A percentile compares a stretch with the other conserved stretches of the same genome.
phyloP scores from a whole-genome alignment of 2,888 invertebrate genomes.

The Pocota personata region DNA sequence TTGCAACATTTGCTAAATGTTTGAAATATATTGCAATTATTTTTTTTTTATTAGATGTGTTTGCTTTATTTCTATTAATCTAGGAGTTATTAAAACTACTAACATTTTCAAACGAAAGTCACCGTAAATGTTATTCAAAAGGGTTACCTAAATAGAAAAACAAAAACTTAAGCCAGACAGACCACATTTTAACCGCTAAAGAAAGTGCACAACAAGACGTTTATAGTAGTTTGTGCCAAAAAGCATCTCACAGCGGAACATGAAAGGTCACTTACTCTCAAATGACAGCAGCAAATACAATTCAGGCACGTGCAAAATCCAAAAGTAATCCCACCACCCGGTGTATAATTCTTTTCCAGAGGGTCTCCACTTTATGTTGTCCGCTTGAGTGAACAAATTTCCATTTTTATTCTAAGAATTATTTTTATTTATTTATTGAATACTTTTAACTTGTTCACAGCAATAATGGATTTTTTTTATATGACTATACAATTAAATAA shows the following conservation, averaged over 20 bases:
- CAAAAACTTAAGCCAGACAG: background rate
- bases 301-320: conserved; percentile 37
- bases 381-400: conserved; percentile 15
- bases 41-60: too few species aligned
- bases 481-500: background rate
- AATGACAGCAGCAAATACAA: conserved; percentile 36
- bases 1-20: too few species aligned
- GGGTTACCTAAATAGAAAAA: background rate
- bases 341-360: conserved; percentile 14
- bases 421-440: background rate
- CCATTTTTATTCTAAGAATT: conserved; percentile 8
- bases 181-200: background rate
- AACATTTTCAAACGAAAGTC: background rate
- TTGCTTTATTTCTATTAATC: background rate
- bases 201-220: background rate
- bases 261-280: conserved; percentile 48
- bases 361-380: conserved; percentile 28
- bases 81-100: too few species aligned
- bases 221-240: background rate
- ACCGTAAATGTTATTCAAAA: background rate
- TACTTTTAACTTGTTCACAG: conserved; percentile 12
- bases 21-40: too few species aligned
- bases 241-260: conserved; percentile 12
- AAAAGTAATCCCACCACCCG: conserved; percentile 11
- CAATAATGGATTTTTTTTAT: background rate